phyloP scores from a whole-genome alignment of 2,113 vertebrate genomes.

The Trogon melanurus region DNA sequence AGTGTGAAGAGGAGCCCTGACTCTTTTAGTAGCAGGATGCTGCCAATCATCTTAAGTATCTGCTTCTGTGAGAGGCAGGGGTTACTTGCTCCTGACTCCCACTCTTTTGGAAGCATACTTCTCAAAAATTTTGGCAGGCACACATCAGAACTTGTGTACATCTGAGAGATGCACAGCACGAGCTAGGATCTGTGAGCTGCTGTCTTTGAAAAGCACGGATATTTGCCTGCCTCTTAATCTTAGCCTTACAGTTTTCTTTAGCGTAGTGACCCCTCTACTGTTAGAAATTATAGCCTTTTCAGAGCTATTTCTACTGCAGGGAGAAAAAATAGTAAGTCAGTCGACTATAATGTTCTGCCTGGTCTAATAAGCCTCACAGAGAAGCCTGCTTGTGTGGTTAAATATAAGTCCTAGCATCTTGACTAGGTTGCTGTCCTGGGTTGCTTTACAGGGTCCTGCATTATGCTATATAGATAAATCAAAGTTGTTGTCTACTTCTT shows the following conservation, averaged over 20 bases:
- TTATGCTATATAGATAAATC: neutral
- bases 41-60: neutral
- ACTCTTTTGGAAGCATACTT: neutral
- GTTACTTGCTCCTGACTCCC: neutral
- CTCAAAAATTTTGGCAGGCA: neutral
- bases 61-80: neutral
- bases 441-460: neutral
- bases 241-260: neutral
- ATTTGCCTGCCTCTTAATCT: neutral
- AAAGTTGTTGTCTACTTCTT: neutral
- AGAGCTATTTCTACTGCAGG: neutral
- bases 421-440: neutral
- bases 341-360: neutral
- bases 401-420: neutral
- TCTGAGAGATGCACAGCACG: neutral
- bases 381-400: neutral
- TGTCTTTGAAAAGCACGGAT: neutral
- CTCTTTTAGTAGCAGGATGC: neutral
- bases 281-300: neutral
- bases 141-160: neutral
- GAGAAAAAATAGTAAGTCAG: neutral
- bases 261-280: neutral
- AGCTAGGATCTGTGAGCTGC: neutral
- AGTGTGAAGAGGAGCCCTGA: neutral
- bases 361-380: neutral